Evolutionary conservation across 2,797 vertebrate genomes (phyloP).

Genomic region (Schizopygopsis malacanthus): DNA sequence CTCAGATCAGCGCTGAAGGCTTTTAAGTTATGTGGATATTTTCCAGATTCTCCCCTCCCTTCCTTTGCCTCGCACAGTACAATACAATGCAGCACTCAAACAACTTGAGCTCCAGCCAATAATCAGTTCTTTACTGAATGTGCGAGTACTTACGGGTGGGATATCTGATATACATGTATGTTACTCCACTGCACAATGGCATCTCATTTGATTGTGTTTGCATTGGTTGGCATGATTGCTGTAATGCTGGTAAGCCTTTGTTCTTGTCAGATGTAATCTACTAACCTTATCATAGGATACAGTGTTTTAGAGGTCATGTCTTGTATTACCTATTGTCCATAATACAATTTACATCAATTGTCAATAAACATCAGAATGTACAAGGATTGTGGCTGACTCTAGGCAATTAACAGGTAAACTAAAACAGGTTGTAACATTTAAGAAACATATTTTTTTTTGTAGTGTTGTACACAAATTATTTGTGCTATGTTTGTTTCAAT

Average conservation of each 20-base stretch:
- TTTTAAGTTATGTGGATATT: slow-evolving; percentile 24
- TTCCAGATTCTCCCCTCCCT: slow-evolving; percentile 25
- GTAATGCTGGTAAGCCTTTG: slow-evolving; percentile 12
- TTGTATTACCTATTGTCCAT: slow-evolving; percentile 8
- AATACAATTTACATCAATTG: neutral
- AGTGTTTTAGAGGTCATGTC: slow-evolving; percentile 25
- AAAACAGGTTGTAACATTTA: neutral
- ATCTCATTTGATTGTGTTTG: slow-evolving; percentile 40
- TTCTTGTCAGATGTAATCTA: slow-evolving; percentile 31
- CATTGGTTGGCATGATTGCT: slow-evolving; percentile 25
- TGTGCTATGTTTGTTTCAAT: neutral
- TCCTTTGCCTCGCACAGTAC: neutral
- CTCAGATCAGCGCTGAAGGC: slow-evolving; percentile 8
- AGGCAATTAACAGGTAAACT: neutral
- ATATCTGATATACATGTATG: slow-evolving; percentile 29
- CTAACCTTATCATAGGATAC: slow-evolving; percentile 10
- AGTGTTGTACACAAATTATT: neutral
- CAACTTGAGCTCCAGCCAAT: slow-evolving; percentile 19
- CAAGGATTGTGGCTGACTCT: neutral
- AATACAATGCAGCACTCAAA: slow-evolving; percentile 22
- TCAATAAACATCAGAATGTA: neutral
- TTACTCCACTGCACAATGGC: neutral
- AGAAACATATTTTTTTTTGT: neutral
- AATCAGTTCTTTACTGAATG: slow-evolving; percentile 19
- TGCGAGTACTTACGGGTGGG: neutral